phyloP scores from a whole-genome alignment of 2,797 vertebrate species.

The Silurus lanzhouensis region DNA sequence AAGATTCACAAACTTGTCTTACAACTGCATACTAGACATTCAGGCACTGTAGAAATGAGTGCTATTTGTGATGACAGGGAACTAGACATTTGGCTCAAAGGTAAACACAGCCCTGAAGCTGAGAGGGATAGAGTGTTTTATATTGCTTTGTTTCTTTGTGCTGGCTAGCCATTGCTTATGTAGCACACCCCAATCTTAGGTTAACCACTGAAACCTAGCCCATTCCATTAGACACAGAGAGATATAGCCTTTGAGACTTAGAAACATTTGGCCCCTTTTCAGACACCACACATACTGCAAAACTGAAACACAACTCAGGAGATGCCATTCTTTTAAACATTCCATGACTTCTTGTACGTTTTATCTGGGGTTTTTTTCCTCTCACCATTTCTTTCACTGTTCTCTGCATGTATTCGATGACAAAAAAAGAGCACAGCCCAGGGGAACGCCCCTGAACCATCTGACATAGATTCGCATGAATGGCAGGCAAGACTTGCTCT shows the following conservation, averaged over 20 bases:
- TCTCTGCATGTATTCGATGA: conserved; percentile 36
- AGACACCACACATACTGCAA: conserved; percentile 45
- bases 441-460: conserved; percentile 63
- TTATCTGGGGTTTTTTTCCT: conserved; percentile 22
- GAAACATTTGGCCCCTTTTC: conserved; percentile 36
- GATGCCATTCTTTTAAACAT: conserved; percentile 43
- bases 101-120: conserved; percentile 52
- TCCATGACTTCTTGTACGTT: conserved; percentile 32
- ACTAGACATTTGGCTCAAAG: conserved; percentile 45
- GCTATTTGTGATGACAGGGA: conserved; percentile 41
- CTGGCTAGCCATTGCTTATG: conserved; percentile 60
- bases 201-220: conserved; percentile 71
- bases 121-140: conserved; percentile 52
- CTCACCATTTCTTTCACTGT: conserved; percentile 17
- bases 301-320: background rate
- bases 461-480: conserved; percentile 63
- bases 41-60: background rate
- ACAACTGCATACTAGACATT: background rate
- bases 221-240: conserved; percentile 61
- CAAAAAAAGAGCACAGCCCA: conserved; percentile 44
- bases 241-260: conserved; percentile 48
- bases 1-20: background rate
- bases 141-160: conserved; percentile 64
- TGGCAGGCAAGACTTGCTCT: conserved; percentile 60
- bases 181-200: conserved; percentile 65